phyloP scores from a whole-genome alignment of 2,113 vertebrate genomes.

The Rhinopomastus cyanomelas region DNA sequence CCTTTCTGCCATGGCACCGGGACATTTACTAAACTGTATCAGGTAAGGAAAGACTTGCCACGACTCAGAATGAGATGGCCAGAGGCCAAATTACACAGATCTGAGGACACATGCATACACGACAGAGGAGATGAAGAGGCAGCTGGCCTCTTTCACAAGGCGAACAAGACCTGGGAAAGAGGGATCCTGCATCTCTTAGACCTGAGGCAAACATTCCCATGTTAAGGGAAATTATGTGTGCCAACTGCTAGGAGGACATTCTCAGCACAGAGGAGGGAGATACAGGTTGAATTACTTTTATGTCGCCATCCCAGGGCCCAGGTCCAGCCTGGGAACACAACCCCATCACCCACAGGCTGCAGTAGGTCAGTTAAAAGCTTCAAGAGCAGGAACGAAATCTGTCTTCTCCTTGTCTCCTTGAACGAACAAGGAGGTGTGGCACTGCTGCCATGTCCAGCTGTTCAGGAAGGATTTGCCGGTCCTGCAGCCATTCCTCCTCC shows the following conservation, averaged over 20 bases:
- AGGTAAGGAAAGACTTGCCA: neutral
- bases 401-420: rapidly evolving
- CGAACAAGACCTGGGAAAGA: neutral
- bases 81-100: conserved; percentile 28
- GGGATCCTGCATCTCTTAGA: neutral
- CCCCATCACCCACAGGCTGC: neutral
- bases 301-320: neutral
- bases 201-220: neutral
- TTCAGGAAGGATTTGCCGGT: rapidly evolving
- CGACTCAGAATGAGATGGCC: neutral
- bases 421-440: neutral
- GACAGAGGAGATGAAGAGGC: neutral
- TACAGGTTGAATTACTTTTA: neutral
- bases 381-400: neutral
- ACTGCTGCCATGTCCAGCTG: neutral
- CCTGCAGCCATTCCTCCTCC: neutral
- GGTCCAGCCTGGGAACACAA: neutral
- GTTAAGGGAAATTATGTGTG: neutral
- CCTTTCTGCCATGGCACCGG: neutral
- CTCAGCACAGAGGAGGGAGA: neutral
- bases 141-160: neutral
- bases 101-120: neutral
- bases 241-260: neutral
- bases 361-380: neutral
- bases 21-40: neutral